Evolutionary conservation across 1,140 invertebrate genomes (phyloP).

Genomic region (Pseudomyrmex cubaensis): DNA sequence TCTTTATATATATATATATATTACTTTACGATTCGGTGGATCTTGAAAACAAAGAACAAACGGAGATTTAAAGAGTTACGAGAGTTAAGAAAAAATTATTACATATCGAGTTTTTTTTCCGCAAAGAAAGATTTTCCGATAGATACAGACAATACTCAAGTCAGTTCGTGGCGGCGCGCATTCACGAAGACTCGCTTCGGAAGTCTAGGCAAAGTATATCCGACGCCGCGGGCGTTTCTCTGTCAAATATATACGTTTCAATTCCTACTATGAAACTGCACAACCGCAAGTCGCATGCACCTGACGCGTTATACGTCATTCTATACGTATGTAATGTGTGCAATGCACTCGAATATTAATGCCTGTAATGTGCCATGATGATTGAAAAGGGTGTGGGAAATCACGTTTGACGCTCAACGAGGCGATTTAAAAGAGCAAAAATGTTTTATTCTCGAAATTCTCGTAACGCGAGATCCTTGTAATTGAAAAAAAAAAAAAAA

Average conservation of each 20-base stretch:
- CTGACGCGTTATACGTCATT: slow-evolving; percentile 58
- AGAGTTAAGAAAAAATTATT: slow-evolving; percentile 14
- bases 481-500: too few species aligned
- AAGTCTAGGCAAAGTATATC: slow-evolving; percentile 48
- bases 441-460: slow-evolving; percentile 9
- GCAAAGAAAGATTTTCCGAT: not conserved
- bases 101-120: not conserved
- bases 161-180: slow-evolving; percentile 11
- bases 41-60: not conserved
- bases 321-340: slow-evolving; percentile 53
- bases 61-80: not conserved
- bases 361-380: slow-evolving; percentile 54
- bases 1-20: slow-evolving; percentile 1
- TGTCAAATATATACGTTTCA: slow-evolving; percentile 62
- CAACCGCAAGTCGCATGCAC: slow-evolving; percentile 59
- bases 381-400: slow-evolving; percentile 43
- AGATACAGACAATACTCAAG: slow-evolving; percentile 27
- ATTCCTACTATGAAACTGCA: slow-evolving; percentile 62
- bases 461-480: too few species aligned
- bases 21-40: not conserved
- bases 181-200: slow-evolving; percentile 28
- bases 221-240: slow-evolving; percentile 9
- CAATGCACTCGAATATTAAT: slow-evolving; percentile 59
- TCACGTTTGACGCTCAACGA: slow-evolving; percentile 31
- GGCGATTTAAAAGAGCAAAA: slow-evolving; percentile 14